A percentile compares a stretch with the other conserved stretches of the same genome.
These are phyloP conservation scores for Morelia viridis DNA, from an alignment of 2,797 vertebrate genomes.

Conservation along the genomic window DNA sequence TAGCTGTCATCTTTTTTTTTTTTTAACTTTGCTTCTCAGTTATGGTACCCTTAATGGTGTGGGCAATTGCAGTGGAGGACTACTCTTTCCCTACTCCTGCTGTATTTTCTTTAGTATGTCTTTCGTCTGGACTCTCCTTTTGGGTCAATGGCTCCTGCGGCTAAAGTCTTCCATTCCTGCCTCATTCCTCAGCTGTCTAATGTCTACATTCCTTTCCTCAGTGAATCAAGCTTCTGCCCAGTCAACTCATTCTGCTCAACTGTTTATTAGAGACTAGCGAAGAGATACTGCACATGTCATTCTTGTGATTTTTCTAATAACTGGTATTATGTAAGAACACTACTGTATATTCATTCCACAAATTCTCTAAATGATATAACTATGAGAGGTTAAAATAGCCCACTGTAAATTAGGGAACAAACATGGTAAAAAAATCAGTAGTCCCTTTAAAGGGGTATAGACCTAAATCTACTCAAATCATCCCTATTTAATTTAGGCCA, in stretches of 20 bases:
- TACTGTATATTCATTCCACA: constrained; percentile 31
- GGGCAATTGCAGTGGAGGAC: neutral
- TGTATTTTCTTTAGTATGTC: neutral
- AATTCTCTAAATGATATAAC: constrained; percentile 40
- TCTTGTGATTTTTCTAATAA: constrained; percentile 22
- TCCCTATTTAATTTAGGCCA: neutral
- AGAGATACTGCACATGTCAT: neutral
- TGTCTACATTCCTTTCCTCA: neutral
- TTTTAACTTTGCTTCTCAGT: neutral
- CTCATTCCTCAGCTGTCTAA: neutral
- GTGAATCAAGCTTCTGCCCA: neutral
- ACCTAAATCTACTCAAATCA: neutral
- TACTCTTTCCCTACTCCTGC: neutral
- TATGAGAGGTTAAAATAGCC: neutral
- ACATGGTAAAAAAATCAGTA: neutral
- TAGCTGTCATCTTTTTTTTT: neutral
- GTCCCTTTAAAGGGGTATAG: neutral
- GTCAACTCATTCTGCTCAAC: neutral
- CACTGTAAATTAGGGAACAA: constrained; percentile 25
- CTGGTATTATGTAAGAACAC: neutral
- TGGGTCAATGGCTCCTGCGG: neutral
- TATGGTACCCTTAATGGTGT: neutral
- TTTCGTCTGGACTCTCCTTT: neutral
- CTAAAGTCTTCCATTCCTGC: neutral
- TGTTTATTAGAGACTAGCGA: constrained; percentile 3